A percentile compares a stretch with the other conserved stretches of the same genome.
Evolutionary conservation across 2,888 invertebrate species (phyloP).

Genomic region (Thysanoteuthis rhombus): DNA sequence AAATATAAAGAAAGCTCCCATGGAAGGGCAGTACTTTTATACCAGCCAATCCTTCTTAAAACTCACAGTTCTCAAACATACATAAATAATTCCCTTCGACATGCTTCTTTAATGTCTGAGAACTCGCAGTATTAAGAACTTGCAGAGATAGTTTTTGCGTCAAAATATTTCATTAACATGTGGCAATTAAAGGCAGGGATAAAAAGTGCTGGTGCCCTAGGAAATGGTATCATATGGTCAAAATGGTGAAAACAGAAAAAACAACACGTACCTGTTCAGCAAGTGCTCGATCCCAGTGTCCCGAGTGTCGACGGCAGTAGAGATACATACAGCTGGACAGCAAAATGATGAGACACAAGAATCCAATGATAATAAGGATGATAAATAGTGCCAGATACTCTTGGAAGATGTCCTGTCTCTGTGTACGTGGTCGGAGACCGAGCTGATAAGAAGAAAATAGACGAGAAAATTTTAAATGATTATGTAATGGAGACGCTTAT

Average conservation of each 20-base stretch:
- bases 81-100: too few species aligned
- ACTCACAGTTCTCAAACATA: too few species aligned
- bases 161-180: too few species aligned
- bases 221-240: not conserved
- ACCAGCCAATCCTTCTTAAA: too few species aligned
- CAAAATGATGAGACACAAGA: conserved; percentile 43
- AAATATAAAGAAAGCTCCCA: too few species aligned
- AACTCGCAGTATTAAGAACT: too few species aligned
- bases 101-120: too few species aligned
- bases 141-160: too few species aligned
- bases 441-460: not conserved
- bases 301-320: conserved; percentile 33
- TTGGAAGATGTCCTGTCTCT: conserved; percentile 34
- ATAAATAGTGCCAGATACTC: conserved; percentile 42
- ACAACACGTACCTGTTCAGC: conserved; percentile 18
- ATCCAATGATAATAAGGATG: conserved; percentile 39
- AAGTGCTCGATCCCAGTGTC: conserved; percentile 32
- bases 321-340: conserved; percentile 39
- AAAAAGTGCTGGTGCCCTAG: too few species aligned
- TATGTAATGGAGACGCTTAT: too few species aligned
- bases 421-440: not conserved
- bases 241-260: not conserved
- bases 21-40: too few species aligned
- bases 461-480: not conserved
- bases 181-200: too few species aligned